Base-by-base conservation (phyloP, 2,113 vertebrate species). In the Macaca fascicularis region DNA sequence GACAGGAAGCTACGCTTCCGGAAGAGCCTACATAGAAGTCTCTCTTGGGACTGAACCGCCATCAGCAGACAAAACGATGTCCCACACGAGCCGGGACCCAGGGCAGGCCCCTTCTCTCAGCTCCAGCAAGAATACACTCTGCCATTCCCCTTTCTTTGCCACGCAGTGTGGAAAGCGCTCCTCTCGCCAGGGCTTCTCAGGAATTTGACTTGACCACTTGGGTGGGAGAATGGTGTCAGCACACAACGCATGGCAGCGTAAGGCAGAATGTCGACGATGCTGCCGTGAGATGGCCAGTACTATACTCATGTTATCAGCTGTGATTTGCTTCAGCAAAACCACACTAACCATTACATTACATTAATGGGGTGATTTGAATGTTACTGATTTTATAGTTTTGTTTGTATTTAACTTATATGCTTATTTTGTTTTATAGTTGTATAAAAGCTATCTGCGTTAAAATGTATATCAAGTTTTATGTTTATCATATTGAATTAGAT, bases 221-320 rank as follows among this genome's bases (percentile, higher is more conserved):
- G 0, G 8, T 10, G 7, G 48, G 52, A 35, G n/a, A n/a, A 32
- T 32, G 0, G 14, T 23, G 64, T 5, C 3, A 0, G 32, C 14
- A 2, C 64, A 20, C 0, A 1, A n/a, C 3, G 2, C 0, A 0
- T 7, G 12, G 48, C 8, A 9, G 0, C 8, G 0, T 3, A 0
- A 19, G 67, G 43, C 40, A 13, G n/a, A 38, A 67, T 2, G 8
- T 43, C 25, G 2, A 32, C 23, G 83, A 27, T 22, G 52, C 19
- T 2, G 13, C 3, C 1, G 10, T 2, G 57, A 3, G 2, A 27
- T 12, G 3, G 1, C 4, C 27, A 22, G 67, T 0, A 6, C 45
- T 20, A 0, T 0, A 6, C 9, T 11, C 52, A 2, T 3, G 4
- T 1, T 2, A 1, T 11, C 32, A 23, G 55, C 30, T 16, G 50